Percentiles rank a stretch among this genome's conserved stretches.
These are phyloP conservation scores for Syncerus caffer DNA, from an alignment of 2,797 vertebrate species.

Conservation along the genomic window DNA sequence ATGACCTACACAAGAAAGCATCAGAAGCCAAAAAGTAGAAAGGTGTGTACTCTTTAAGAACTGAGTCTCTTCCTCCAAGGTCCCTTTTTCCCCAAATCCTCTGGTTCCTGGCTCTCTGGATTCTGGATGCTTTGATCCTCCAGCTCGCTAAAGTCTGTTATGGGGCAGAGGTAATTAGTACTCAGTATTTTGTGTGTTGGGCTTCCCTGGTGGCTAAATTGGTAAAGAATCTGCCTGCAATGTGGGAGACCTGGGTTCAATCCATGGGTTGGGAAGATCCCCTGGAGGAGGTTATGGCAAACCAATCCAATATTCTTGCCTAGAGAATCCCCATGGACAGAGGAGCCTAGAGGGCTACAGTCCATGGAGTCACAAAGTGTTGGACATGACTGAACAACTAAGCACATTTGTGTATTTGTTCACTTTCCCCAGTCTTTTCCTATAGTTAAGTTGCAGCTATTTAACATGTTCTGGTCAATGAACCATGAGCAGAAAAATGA, in stretches of 20 bases:
- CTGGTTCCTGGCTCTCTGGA: neutral
- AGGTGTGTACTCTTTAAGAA: neutral
- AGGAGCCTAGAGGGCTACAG: neutral
- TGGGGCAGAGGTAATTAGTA: neutral
- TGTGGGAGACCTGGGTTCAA: neutral
- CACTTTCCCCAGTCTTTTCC: neutral
- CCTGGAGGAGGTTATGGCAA: neutral
- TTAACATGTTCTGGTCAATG: neutral
- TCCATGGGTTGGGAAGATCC: neutral
- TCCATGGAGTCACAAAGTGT: neutral
- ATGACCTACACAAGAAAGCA: neutral
- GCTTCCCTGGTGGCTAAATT: neutral
- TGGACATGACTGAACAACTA: neutral
- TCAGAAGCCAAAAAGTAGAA: neutral
- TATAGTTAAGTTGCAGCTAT: neutral
- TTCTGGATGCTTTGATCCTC: neutral
- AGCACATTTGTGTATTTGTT: neutral
- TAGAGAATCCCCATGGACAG: neutral
- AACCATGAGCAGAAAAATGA: neutral
- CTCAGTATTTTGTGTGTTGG: neutral
- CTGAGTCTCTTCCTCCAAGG: neutral
- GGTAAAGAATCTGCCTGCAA: neutral
- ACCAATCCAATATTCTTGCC: neutral
- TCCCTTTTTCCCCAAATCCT: neutral
- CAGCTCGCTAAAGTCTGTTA: neutral